phyloP scores from a whole-genome alignment of 30 jellyfish, hydroid and myxozoan genomes.

The Hydractinia echinata region DNA sequence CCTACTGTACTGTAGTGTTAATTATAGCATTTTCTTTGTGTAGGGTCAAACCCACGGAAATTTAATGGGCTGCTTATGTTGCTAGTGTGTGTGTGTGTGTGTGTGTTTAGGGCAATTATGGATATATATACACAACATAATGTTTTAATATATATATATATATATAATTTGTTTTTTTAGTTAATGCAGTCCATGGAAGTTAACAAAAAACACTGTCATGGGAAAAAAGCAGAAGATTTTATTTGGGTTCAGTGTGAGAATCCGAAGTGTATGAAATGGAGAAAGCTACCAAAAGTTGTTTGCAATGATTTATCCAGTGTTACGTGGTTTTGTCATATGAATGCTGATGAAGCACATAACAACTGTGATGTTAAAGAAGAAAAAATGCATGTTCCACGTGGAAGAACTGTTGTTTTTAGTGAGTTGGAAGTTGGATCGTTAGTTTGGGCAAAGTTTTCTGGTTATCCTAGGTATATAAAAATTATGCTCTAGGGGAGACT shows the following conservation, averaged over 20 bases:
- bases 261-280: slow-evolving; percentile 76
- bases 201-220: no score
- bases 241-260: slow-evolving; percentile 85
- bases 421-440: slow-evolving; percentile 63
- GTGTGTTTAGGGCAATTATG: no score
- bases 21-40: no score
- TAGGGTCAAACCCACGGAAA: no score
- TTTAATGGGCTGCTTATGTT: no score
- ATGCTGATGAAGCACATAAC: slow-evolving; percentile 45
- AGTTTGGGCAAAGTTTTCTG: slow-evolving; percentile 73
- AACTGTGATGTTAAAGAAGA: slow-evolving; percentile 50
- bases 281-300: slow-evolving; percentile 39
- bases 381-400: slow-evolving; percentile 43
- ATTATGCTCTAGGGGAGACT: no score
- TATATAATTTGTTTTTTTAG: no score
- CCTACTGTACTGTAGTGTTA: no score
- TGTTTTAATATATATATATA: no score
- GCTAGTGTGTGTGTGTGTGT: no score
- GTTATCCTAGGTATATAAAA: slow-evolving; percentile 61
- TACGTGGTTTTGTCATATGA: slow-evolving; percentile 69
- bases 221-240: slow-evolving; percentile 17
- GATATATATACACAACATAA: no score
- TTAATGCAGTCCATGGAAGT: no score
- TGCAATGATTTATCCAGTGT: slow-evolving; percentile 7
- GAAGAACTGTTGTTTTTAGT: slow-evolving; percentile 56